Conservation (phyloP, 2,113 vertebrate genomes). For the Pungitius pungitius region DNA sequence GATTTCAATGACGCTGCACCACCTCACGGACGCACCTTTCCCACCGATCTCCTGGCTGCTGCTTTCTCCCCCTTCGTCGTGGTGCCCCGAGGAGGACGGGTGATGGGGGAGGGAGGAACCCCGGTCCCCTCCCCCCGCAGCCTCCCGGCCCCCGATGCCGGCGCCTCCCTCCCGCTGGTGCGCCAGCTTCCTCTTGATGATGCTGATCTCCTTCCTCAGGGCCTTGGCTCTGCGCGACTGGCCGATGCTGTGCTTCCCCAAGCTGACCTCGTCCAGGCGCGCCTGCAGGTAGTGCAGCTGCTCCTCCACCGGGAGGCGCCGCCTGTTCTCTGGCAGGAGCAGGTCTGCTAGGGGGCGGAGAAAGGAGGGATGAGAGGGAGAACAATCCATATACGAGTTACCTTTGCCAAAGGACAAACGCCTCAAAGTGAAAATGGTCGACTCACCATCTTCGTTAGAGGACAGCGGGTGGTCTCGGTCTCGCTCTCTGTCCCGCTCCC, state of each 20-base stretch:
- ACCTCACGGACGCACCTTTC: conserved; percentile 71
- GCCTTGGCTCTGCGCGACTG: conserved; percentile 94
- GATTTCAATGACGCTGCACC: not conserved
- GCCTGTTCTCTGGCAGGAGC: conserved; percentile 88
- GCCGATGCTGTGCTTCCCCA: conserved; percentile 93
- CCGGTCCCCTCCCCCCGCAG: conserved; percentile 70
- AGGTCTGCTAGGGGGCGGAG: conserved; percentile 78
- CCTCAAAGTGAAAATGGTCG: not conserved
- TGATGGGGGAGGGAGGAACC: conserved; percentile 75
- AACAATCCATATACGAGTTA: too few species aligned
- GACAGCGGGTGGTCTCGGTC: conserved; percentile 65
- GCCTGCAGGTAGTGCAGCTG: conserved; percentile 92
- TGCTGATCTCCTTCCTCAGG: conserved; percentile 95
- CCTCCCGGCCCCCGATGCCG: conserved; percentile 78
- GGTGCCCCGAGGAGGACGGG: conserved; percentile 80
- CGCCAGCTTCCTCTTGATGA: conserved; percentile 91
- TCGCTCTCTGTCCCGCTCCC: not conserved
- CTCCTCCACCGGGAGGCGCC: conserved; percentile 91
- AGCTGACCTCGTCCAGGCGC: conserved; percentile 88
- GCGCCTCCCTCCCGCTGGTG: conserved; percentile 89
- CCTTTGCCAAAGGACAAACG: not conserved
- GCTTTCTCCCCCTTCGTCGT: conserved; percentile 96
- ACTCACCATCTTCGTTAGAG: conserved; percentile 80
- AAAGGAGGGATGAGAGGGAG: not conserved
- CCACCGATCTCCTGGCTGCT: conserved; percentile 95